Conservation (phyloP, 2,113 vertebrate species). For the Takifugu flavidus region DNA sequence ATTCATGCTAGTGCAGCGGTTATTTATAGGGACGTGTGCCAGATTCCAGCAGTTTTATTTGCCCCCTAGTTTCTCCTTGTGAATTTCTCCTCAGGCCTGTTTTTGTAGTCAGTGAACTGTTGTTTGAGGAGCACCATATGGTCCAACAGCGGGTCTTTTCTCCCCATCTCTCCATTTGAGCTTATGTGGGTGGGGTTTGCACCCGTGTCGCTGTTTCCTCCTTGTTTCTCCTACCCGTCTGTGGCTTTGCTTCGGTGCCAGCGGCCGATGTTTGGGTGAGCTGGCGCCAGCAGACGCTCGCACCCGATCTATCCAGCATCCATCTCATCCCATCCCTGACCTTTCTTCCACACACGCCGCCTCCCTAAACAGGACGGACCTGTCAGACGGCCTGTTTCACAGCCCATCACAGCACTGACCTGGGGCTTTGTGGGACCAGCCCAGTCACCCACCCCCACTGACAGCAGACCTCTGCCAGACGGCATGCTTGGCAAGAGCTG, state of each 20-base stretch:
- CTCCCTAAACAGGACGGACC: slow-evolving; percentile 59
- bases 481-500: slow-evolving; percentile 45
- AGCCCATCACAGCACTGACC: slow-evolving; percentile 64
- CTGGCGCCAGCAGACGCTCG: slow-evolving; percentile 48
- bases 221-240: not conserved
- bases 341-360: slow-evolving; percentile 30
- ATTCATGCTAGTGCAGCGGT: not conserved
- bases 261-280: slow-evolving; percentile 63
- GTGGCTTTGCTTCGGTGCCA: slow-evolving; percentile 36
- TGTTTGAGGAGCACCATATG: slow-evolving; percentile 56
- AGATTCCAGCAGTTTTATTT: not conserved
- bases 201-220: not conserved
- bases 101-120: not conserved
- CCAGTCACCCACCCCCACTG: slow-evolving; percentile 47
- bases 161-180: slow-evolving; percentile 9
- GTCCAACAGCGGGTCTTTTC: slow-evolving; percentile 50
- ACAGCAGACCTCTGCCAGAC: slow-evolving; percentile 58
- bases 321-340: slow-evolving; percentile 44
- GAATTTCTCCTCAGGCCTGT: not conserved
- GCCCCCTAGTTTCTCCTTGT: not conserved
- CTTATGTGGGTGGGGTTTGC: not conserved
- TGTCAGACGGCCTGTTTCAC: slow-evolving; percentile 65
- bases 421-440: slow-evolving; percentile 48
- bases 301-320: slow-evolving; percentile 46
- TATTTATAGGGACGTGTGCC: not conserved